A percentile compares a stretch with the other conserved stretches of the same genome.
phyloP scores from a whole-genome alignment of 92 coral and sea anemone species.

The Diadumene lineata region DNA sequence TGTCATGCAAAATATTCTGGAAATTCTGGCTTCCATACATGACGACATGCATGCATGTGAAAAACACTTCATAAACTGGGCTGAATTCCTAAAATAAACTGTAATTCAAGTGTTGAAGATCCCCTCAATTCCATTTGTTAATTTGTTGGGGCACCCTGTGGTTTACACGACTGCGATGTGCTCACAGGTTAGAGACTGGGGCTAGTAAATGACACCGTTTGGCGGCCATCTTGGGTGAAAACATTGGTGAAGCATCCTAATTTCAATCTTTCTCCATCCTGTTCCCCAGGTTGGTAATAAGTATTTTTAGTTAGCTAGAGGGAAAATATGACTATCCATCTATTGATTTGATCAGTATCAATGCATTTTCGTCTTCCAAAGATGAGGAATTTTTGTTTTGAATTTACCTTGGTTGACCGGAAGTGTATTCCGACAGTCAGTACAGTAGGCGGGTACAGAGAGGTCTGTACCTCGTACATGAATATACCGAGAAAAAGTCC shows the following conservation, averaged over 20 bases:
- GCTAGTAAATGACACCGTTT: not conserved
- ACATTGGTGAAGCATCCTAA: not conserved
- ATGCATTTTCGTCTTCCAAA: not conserved
- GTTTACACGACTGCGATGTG: not conserved
- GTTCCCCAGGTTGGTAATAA: not conserved
- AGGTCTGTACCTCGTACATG: not conserved
- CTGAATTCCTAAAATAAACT: too few species aligned
- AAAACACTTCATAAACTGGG: too few species aligned
- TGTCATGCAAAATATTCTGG: too few species aligned
- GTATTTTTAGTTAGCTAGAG: not conserved
- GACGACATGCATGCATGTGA: too few species aligned
- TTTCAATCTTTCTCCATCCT: not conserved
- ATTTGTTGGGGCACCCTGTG: not conserved
- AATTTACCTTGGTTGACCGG: not conserved
- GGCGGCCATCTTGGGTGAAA: slow-evolving; percentile 11
- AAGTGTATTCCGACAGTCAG: not conserved
- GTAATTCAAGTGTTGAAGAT: too few species aligned
- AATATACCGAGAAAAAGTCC: not conserved
- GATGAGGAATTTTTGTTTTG: not conserved
- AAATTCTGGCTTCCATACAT: too few species aligned
- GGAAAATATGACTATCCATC: not conserved
- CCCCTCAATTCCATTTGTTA: too few species aligned
- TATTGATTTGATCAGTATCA: not conserved
- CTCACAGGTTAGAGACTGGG: not conserved
- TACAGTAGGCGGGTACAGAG: slow-evolving; percentile 9